These are phyloP conservation scores for Myrmophylax atrothorax DNA, from an alignment of 2,113 vertebrate genomes.

Conservation along the genomic window DNA sequence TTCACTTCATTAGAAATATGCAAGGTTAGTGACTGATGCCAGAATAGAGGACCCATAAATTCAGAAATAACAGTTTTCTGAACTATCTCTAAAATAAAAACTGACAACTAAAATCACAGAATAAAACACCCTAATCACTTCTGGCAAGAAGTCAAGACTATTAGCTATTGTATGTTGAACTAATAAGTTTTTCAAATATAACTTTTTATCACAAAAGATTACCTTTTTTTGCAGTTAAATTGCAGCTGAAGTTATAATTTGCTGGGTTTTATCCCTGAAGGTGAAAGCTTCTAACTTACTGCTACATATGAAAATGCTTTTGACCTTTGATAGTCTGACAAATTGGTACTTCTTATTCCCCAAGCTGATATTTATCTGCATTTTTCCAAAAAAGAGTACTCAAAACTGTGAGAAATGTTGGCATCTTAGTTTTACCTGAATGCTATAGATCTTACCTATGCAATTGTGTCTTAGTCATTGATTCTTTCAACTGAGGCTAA, in stretches of 20 bases:
- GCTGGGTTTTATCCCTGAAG: neutral
- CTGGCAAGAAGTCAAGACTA: neutral
- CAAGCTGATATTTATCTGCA: neutral
- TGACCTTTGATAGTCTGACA: neutral
- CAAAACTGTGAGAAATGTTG: neutral
- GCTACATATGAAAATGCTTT: neutral
- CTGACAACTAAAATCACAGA: neutral
- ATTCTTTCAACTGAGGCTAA: neutral
- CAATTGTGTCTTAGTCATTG: neutral
- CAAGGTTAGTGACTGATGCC: neutral
- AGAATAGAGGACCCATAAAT: neutral
- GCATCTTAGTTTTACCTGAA: neutral
- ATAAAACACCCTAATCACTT: neutral
- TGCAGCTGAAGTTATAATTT: neutral
- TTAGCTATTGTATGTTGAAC: neutral
- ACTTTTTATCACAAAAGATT: neutral
- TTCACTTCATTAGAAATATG: neutral
- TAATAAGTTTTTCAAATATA: neutral
- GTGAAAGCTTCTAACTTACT: neutral
- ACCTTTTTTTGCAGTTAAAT: neutral
- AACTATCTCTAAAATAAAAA: neutral
- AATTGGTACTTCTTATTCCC: neutral
- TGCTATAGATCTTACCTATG: neutral
- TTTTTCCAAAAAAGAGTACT: neutral
- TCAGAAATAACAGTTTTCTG: neutral